These are phyloP conservation scores for Etia nguti DNA, from an alignment of 2,113 vertebrate species.

Conservation along the genomic window DNA sequence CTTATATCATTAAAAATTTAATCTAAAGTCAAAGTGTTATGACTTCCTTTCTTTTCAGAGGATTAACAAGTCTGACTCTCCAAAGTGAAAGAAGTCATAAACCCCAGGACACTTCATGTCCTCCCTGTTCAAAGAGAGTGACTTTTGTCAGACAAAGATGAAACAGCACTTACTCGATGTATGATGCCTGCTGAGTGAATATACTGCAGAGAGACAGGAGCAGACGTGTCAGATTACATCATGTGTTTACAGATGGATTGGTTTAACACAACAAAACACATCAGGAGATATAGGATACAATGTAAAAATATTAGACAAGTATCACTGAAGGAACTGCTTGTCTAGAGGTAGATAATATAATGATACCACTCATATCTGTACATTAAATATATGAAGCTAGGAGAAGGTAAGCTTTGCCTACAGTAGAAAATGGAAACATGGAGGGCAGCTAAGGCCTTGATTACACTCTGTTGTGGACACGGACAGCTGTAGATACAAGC, in stretches of 20 bases:
- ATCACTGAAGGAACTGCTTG: neutral
- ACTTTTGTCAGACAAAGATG: neutral
- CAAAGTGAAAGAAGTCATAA: neutral
- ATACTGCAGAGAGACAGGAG: slow-evolving; percentile 77
- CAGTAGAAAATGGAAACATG: neutral
- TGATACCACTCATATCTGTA: neutral
- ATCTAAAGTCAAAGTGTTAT: slow-evolving; percentile 4
- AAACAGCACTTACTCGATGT: slow-evolving; percentile 86
- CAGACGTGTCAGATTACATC: neutral
- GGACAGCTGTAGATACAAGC: neutral
- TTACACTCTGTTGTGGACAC: accelerated
- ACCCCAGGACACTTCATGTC: neutral
- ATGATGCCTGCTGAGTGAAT: slow-evolving; percentile 99
- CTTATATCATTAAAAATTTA: neutral
- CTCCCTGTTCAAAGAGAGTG: neutral
- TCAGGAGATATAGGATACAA: neutral
- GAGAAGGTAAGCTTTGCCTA: neutral
- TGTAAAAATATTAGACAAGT: neutral
- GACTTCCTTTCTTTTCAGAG: neutral
- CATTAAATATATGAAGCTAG: neutral
- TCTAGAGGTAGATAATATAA: neutral
- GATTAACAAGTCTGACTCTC: neutral
- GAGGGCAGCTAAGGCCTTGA: neutral
- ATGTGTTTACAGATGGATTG: neutral
- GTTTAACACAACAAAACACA: neutral